phyloP scores from a whole-genome alignment of 2,113 vertebrate genomes.

The Promerops cafer region DNA sequence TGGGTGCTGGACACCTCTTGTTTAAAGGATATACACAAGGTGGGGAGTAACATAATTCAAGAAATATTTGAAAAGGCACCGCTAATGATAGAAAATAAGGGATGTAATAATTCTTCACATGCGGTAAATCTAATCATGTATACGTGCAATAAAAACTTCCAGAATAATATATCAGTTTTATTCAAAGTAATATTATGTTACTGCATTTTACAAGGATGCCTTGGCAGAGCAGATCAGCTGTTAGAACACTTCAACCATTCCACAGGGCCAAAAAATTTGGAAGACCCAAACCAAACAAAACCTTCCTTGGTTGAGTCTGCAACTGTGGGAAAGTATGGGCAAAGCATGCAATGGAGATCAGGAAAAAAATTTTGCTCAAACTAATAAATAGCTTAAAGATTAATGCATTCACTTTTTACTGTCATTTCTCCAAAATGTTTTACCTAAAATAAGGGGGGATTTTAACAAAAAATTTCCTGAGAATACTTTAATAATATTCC shows the following conservation, averaged over 20 bases:
- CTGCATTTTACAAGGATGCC: background rate
- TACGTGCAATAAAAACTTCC: background rate
- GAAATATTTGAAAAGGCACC: background rate
- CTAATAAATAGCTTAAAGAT: background rate
- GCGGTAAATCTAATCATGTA: background rate
- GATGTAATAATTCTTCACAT: background rate
- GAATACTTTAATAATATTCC: background rate
- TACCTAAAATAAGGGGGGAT: background rate
- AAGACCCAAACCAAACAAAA: background rate
- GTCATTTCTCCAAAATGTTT: background rate
- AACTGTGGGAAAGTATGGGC: background rate
- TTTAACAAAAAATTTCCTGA: background rate
- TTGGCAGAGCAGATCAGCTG: background rate
- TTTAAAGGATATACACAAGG: background rate
- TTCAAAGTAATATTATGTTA: background rate
- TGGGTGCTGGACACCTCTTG: background rate
- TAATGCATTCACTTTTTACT: background rate
- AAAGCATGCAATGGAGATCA: background rate
- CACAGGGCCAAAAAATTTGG: background rate
- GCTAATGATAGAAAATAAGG: background rate
- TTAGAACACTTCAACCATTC: background rate
- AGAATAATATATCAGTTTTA: background rate
- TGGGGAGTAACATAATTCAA: background rate
- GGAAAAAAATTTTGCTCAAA: background rate
- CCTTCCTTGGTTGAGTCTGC: background rate